Evolutionary conservation across 2,888 invertebrate species (phyloP).

Genomic region (Cremastinae sp.): DNA sequence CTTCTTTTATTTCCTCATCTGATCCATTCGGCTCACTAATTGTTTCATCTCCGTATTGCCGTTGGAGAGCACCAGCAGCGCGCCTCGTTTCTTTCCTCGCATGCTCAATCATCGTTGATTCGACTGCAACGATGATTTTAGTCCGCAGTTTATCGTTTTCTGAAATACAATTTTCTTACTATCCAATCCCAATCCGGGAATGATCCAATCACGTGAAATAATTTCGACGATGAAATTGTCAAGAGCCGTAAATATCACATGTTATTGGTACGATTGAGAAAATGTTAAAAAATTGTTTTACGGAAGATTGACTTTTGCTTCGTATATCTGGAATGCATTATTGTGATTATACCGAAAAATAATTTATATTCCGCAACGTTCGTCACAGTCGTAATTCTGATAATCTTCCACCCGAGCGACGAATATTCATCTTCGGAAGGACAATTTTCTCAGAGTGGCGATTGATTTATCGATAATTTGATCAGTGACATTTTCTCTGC

Average conservation of each 20-base stretch:
- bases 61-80: conserved; percentile 38
- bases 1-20: conserved; percentile 37
- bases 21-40: conserved; percentile 58
- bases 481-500: conserved; percentile 52
- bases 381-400: conserved; percentile 30
- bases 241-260: conserved; percentile 13
- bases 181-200: background rate
- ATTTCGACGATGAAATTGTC: conserved; percentile 44
- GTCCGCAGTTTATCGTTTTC: conserved; percentile 54
- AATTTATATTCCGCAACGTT: conserved; percentile 12
- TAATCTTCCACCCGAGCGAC: conserved; percentile 27
- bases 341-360: conserved; percentile 18
- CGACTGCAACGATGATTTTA: conserved; percentile 32
- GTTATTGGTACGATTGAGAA: background rate
- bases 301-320: no score
- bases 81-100: conserved; percentile 50
- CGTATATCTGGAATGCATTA: no score
- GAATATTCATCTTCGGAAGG: conserved; percentile 32
- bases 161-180: background rate
- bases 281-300: conserved; percentile 4
- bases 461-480: conserved; percentile 61
- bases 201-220: conserved; percentile 19
- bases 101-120: conserved; percentile 58
- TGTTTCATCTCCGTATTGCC: conserved; percentile 56
- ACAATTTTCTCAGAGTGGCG: conserved; percentile 8